phyloP scores from a whole-genome alignment of 1,140 invertebrate species.

The Drosophila ercepeae region DNA sequence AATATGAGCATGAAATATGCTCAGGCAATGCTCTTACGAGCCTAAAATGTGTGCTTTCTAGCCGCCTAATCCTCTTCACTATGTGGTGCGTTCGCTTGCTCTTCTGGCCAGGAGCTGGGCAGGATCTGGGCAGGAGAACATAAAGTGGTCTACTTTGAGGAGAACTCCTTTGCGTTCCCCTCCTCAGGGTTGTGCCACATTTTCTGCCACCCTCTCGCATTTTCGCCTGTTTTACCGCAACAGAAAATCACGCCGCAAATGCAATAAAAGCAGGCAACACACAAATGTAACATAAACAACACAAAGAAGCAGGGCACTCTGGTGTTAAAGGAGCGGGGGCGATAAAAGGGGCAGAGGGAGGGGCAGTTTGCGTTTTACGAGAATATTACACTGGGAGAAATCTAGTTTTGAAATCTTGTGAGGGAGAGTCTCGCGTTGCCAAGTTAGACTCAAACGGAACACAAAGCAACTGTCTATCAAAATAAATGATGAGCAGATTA shows the following conservation, averaged over 20 bases:
- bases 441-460: too few species aligned
- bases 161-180: conserved; percentile 2
- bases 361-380: background rate
- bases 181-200: background rate
- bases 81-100: conserved; percentile 18
- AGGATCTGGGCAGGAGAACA: too few species aligned
- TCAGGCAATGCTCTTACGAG: conserved; percentile 16
- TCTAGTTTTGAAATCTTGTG: too few species aligned
- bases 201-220: conserved; percentile 12
- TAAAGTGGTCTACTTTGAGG: conserved; percentile 45
- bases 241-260: conserved; percentile 62
- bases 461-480: too few species aligned
- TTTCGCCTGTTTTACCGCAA: conserved; percentile 13
- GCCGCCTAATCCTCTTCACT: conserved; percentile 31
- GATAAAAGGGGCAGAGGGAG: background rate
- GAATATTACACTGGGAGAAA: background rate
- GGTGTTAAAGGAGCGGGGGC: conserved; percentile 2
- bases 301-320: conserved; percentile 32
- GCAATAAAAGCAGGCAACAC: conserved; percentile 53
- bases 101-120: conserved; percentile 6
- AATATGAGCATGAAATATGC: conserved; percentile 45
- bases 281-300: conserved; percentile 62
- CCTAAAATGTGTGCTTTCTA: conserved; percentile 24
- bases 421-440: too few species aligned
- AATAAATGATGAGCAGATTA: too few species aligned